Conservation (phyloP, 2,888 invertebrate species). For the Thelaira solivaga region DNA sequence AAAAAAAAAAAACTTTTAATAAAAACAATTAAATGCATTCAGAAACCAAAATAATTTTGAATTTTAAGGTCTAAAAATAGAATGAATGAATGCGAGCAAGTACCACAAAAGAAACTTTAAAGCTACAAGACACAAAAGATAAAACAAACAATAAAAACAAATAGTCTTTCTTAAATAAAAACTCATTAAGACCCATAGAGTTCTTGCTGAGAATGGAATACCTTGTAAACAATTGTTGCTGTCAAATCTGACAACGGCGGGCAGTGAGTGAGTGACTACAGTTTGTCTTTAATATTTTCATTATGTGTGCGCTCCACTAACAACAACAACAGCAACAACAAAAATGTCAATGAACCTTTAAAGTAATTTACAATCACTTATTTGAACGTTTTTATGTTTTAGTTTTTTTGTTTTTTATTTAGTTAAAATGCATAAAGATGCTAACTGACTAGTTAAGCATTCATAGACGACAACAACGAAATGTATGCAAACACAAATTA, state of each 20-base stretch:
- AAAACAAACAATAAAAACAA: neutral
- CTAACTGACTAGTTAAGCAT: conserved; percentile 43
- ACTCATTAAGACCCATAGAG: neutral
- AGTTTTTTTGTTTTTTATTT: neutral
- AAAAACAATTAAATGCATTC: neutral
- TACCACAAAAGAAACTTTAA: neutral
- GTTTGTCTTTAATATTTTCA: conserved; percentile 31
- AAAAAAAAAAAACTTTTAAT: neutral
- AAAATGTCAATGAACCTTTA: conserved; percentile 56
- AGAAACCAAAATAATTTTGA: no score
- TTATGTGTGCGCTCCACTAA: conserved; percentile 53
- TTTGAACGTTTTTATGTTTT: neutral
- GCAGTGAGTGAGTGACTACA: no score
- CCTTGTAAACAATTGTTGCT: neutral
- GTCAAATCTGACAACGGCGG: conserved; percentile 31
- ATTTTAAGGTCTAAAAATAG: no score
- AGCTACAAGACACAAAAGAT: neutral
- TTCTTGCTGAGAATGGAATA: neutral
- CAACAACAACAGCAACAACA: conserved; percentile 18
- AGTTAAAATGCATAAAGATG: conserved; percentile 1
- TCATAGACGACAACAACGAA: conserved; percentile 12
- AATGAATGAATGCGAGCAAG: no score
- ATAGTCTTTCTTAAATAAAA: neutral
- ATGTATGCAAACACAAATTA: neutral
- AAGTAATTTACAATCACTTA: neutral